Conservation (phyloP, 2,113 vertebrate species). For the Tenebrosternarchus preto region DNA sequence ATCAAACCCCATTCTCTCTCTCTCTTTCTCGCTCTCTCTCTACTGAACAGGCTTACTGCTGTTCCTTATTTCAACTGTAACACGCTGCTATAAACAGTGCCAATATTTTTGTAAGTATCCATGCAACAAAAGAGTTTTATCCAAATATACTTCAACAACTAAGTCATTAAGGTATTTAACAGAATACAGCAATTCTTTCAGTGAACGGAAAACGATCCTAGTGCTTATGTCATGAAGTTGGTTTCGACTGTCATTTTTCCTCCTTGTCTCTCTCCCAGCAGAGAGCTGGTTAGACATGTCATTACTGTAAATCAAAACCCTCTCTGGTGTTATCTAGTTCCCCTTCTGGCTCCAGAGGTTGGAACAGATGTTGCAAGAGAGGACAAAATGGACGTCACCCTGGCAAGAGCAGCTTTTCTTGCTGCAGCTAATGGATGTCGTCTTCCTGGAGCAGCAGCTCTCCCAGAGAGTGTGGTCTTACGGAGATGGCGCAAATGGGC, state of each 20-base stretch:
- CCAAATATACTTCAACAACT: no score
- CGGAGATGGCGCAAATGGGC: constrained; percentile 88
- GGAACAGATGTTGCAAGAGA: constrained; percentile 92
- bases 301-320: constrained; percentile 90
- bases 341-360: constrained; percentile 93
- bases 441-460: constrained; percentile 98
- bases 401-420: constrained; percentile 88
- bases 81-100: not conserved
- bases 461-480: constrained; percentile 82
- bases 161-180: no score
- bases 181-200: not conserved
- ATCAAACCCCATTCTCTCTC: constrained; percentile 65
- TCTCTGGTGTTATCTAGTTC: constrained; percentile 86
- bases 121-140: not conserved
- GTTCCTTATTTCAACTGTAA: constrained; percentile 18
- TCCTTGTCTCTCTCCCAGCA: constrained; percentile 59
- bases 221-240: not conserved
- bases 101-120: not conserved
- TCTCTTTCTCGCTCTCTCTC: constrained; percentile 37
- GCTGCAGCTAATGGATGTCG: constrained; percentile 83
- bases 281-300: constrained; percentile 74
- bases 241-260: constrained; percentile 60
- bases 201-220: constrained; percentile 66
- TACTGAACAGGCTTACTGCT: not conserved
- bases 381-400: constrained; percentile 90